phyloP scores from a whole-genome alignment of 1,140 invertebrate genomes.

The Tetraneura akinire region DNA sequence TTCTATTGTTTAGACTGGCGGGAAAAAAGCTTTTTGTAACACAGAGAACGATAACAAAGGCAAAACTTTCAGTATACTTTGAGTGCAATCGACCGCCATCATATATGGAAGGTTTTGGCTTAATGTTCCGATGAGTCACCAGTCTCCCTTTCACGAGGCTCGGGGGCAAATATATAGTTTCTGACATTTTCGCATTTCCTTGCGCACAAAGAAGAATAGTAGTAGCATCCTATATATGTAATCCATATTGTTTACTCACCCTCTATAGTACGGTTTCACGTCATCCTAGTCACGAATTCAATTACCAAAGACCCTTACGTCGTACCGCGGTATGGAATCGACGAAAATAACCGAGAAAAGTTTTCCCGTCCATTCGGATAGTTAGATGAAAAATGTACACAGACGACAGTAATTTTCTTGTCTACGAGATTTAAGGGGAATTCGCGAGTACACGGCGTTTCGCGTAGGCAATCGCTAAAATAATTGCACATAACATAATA shows the following conservation, averaged over 20 bases:
- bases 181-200: too few species aligned
- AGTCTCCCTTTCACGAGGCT: background rate
- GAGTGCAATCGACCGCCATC: background rate
- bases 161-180: too few species aligned
- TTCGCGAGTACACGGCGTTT: background rate
- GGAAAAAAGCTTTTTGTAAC: too few species aligned
- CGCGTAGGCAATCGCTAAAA: background rate
- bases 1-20: too few species aligned
- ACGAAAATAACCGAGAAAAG: background rate
- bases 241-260: background rate
- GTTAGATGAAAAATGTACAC: conserved; percentile 15
- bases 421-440: conserved; percentile 1
- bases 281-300: conserved; percentile 28
- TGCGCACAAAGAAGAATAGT: too few species aligned
- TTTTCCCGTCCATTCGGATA: background rate
- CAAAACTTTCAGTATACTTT: too few species aligned
- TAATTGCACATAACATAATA: too few species aligned
- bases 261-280: background rate
- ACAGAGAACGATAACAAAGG: too few species aligned
- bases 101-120: background rate
- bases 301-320: background rate
- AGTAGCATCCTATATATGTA: background rate
- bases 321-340: background rate
- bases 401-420: background rate
- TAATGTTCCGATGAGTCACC: background rate